These are phyloP conservation scores for Phengaris alcon DNA, from an alignment of 2,888 invertebrate genomes.

Conservation along the genomic window DNA sequence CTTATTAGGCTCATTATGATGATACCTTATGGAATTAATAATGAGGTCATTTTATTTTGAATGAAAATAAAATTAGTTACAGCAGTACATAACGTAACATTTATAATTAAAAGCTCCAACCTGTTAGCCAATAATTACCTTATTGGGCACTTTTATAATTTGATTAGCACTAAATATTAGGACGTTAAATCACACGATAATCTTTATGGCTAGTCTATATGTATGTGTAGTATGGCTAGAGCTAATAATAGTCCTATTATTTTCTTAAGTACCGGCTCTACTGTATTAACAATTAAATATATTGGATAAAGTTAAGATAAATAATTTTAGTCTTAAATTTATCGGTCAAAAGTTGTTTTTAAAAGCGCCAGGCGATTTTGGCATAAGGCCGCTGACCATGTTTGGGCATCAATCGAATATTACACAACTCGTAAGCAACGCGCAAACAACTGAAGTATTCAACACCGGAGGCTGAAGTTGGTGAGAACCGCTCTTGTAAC, in stretches of 20 bases:
- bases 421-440: background rate
- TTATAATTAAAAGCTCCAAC: too few species aligned
- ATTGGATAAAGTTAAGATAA: too few species aligned
- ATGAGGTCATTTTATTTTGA: background rate
- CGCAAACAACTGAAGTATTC: background rate
- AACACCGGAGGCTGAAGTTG: background rate
- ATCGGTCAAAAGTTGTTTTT: background rate
- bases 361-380: background rate
- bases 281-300: too few species aligned
- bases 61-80: background rate
- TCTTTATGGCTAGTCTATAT: too few species aligned
- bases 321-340: background rate
- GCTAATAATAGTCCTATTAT: too few species aligned
- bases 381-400: background rate
- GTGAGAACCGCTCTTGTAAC: background rate
- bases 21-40: background rate
- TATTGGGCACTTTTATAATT: too few species aligned
- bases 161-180: too few species aligned
- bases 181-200: too few species aligned
- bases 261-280: too few species aligned
- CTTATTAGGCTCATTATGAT: background rate
- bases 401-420: conserved; percentile 10
- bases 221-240: too few species aligned
- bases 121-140: too few species aligned
- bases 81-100: too few species aligned